A percentile compares a stretch with the other conserved stretches of the same genome.
These are phyloP conservation scores for Spisula solida DNA, from an alignment of 2,888 invertebrate species.

Conservation along the genomic window DNA sequence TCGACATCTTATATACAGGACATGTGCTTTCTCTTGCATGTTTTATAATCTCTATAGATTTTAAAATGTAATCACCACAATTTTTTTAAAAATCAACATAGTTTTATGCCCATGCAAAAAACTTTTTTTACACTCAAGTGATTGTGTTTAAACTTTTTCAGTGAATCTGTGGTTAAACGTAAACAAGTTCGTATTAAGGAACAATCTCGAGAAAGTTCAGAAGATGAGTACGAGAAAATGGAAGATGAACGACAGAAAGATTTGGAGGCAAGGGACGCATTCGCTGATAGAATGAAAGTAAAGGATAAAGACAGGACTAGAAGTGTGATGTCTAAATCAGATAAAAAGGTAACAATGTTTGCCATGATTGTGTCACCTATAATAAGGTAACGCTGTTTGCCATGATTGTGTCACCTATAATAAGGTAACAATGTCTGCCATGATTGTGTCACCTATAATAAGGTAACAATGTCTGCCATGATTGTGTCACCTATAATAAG, in stretches of 20 bases:
- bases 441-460: no score
- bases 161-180: slow-evolving; percentile 34
- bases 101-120: no score
- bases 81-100: no score
- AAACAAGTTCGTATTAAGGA: slow-evolving; percentile 27
- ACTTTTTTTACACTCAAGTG: no score
- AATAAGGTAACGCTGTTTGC: no score
- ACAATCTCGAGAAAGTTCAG: slow-evolving; percentile 59
- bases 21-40: no score
- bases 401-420: background rate
- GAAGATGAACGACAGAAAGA: slow-evolving; percentile 95
- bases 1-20: no score
- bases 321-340: slow-evolving; percentile 90
- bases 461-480: no score
- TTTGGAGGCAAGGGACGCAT: slow-evolving; percentile 97
- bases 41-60: no score
- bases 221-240: slow-evolving; percentile 90
- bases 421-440: background rate
- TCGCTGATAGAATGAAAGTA: slow-evolving; percentile 94
- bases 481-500: no score
- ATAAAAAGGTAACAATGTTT: slow-evolving; percentile 85
- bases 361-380: no score
- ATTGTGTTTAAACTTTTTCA: background rate
- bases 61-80: no score
- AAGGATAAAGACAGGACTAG: slow-evolving; percentile 96